A percentile compares a stretch with the other conserved stretches of the same genome.
Conservation (phyloP, 2,797 vertebrate species). For the Leucoraja ocellata region DNA sequence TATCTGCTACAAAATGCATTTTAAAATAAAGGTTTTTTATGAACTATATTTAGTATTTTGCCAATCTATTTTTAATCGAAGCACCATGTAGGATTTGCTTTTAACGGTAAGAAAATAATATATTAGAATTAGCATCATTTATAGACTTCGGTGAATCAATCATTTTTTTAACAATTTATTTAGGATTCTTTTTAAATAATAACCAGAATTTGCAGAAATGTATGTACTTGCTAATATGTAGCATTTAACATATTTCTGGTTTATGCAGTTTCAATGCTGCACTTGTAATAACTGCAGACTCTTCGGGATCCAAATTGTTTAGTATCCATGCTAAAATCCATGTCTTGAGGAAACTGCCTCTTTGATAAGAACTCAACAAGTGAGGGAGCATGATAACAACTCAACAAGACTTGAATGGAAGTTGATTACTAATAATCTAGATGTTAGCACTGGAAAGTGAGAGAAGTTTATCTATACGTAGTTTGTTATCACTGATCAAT, state of each 20-base stretch:
- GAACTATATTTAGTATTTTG: not conserved
- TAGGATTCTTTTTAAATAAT: not conserved
- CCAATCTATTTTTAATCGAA: not conserved
- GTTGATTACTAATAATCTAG: no score
- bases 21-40: not conserved
- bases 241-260: not conserved
- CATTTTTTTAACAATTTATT: not conserved
- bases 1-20: not conserved
- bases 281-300: not conserved
- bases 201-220: not conserved
- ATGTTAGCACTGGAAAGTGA: not conserved
- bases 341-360: not conserved
- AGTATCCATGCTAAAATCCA: not conserved
- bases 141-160: no score
- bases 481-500: not conserved
- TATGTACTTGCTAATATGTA: not conserved
- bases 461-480: not conserved
- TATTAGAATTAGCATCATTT: not conserved
- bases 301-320: not conserved
- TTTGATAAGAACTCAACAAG: conserved; percentile 15
- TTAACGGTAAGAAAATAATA: not conserved
- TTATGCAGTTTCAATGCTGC: not conserved
- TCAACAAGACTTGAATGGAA: not conserved
- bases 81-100: not conserved
- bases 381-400: not conserved